phyloP scores from a whole-genome alignment of 2,888 invertebrate genomes.

The Cyclophora punctaria region DNA sequence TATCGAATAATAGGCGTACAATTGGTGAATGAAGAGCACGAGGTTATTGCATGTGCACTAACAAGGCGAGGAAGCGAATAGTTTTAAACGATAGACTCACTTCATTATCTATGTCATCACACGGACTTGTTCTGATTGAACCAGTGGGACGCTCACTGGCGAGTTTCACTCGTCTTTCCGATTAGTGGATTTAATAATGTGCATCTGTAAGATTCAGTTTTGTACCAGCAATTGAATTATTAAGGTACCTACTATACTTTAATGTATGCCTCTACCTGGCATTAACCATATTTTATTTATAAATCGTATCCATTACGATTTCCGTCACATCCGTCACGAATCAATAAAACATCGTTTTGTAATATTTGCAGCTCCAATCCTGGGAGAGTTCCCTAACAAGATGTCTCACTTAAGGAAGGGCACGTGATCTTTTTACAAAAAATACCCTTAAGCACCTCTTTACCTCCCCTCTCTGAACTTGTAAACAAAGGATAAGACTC shows the following conservation, averaged over 20 bases:
- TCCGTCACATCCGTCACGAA: constrained; percentile 30
- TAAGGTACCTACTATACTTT: too few species aligned
- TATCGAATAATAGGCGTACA: constrained; percentile 63
- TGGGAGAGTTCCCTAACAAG: constrained; percentile 42
- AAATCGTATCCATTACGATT: not conserved
- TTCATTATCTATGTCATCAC: too few species aligned
- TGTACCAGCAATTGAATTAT: too few species aligned
- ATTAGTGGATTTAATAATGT: constrained; percentile 1
- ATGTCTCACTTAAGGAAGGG: constrained; percentile 69
- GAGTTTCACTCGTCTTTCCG: constrained; percentile 11
- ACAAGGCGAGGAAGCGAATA: too few species aligned
- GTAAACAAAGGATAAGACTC: constrained; percentile 59
- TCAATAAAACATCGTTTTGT: constrained; percentile 52
- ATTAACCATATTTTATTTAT: too few species aligned
- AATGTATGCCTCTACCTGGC: too few species aligned
- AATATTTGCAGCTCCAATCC: constrained; percentile 55
- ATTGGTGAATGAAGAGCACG: constrained; percentile 17
- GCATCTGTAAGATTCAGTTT: too few species aligned
- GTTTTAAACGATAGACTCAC: too few species aligned
- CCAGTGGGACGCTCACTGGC: not conserved
- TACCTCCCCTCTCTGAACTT: constrained; percentile 40
- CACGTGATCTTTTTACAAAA: constrained; percentile 73
- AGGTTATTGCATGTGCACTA: constrained; percentile 23
- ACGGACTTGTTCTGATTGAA: too few species aligned
- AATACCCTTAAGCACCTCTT: constrained; percentile 47